Percentiles rank a stretch among this genome's conserved stretches.
phyloP scores from a whole-genome alignment of 2,888 invertebrate genomes.

The Agrochola lychnidis region DNA sequence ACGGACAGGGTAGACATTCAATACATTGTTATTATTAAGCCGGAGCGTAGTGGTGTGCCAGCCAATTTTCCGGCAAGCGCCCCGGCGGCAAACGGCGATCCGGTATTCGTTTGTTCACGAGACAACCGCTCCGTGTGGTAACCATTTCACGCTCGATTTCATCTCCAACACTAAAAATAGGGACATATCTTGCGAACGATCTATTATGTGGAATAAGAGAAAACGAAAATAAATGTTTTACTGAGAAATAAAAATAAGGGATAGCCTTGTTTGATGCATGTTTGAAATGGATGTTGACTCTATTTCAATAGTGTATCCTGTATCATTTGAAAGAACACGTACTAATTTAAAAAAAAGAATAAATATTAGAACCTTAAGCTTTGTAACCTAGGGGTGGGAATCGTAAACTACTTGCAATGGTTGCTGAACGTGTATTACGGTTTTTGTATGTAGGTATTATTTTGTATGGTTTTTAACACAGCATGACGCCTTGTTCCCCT shows the following conservation, averaged over 20 bases:
- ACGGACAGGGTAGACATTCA: constrained; percentile 60
- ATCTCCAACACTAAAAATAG: constrained; percentile 83
- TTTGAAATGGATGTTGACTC: constrained; percentile 20
- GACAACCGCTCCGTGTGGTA: constrained; percentile 86
- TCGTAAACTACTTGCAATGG: neutral
- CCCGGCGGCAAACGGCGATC: constrained; percentile 74
- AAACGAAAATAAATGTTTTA: constrained; percentile 67
- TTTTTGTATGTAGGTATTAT: no score
- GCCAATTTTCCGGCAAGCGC: constrained; percentile 88
- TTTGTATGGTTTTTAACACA: neutral
- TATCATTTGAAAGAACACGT: neutral
- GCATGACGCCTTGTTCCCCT: no score
- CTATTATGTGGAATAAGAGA: constrained; percentile 73
- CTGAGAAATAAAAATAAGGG: constrained; percentile 46
- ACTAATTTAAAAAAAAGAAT: neutral
- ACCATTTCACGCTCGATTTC: constrained; percentile 90
- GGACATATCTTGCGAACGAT: constrained; percentile 76
- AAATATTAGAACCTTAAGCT: neutral
- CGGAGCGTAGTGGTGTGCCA: constrained; percentile 72
- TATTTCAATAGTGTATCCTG: constrained; percentile 1
- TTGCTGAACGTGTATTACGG: neutral
- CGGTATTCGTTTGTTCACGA: constrained; percentile 87
- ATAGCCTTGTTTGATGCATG: constrained; percentile 24
- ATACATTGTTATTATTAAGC: constrained; percentile 72
- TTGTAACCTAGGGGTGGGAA: neutral